phyloP scores from a whole-genome alignment of 2,888 invertebrate species.

The Eristalis pertinax region DNA sequence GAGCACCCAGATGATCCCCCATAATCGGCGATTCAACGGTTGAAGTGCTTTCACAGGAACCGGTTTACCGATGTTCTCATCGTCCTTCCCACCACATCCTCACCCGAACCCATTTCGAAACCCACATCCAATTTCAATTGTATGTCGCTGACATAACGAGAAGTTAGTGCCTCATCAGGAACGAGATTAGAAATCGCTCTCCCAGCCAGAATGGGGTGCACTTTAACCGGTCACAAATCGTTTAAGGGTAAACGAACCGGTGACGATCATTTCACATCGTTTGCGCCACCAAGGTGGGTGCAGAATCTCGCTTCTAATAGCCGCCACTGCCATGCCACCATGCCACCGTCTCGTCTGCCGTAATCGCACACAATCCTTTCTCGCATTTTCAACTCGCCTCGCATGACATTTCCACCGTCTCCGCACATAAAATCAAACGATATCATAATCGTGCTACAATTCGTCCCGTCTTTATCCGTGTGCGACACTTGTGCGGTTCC shows the following conservation, averaged over 20 bases:
- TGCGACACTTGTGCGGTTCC: conserved; percentile 11
- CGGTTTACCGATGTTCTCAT: not conserved
- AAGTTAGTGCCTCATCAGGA: not conserved
- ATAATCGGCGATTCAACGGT: not conserved
- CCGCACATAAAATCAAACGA: conserved; percentile 53
- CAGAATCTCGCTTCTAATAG: conserved; percentile 9
- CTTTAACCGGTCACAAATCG: conserved; percentile 24
- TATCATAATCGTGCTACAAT: conserved; percentile 51
- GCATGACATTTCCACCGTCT: conserved; percentile 38
- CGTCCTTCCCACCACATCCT: not conserved
- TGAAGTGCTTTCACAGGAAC: not conserved
- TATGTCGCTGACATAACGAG: not conserved
- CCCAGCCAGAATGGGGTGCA: not conserved
- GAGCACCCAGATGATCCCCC: not conserved
- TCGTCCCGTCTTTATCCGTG: conserved; percentile 37
- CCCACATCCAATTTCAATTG: not conserved
- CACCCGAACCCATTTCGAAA: not conserved
- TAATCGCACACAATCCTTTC: conserved; percentile 32
- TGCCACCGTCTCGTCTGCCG: not conserved
- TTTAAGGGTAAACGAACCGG: conserved; percentile 45
- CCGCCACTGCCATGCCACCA: conserved; percentile 10
- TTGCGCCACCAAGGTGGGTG: conserved; percentile 16
- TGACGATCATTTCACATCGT: conserved; percentile 22
- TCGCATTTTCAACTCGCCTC: conserved; percentile 31
- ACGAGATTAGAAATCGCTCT: not conserved